Base-by-base conservation (phyloP, 2,113 vertebrate genomes). In the Cyprinodon tularosa region DNA sequence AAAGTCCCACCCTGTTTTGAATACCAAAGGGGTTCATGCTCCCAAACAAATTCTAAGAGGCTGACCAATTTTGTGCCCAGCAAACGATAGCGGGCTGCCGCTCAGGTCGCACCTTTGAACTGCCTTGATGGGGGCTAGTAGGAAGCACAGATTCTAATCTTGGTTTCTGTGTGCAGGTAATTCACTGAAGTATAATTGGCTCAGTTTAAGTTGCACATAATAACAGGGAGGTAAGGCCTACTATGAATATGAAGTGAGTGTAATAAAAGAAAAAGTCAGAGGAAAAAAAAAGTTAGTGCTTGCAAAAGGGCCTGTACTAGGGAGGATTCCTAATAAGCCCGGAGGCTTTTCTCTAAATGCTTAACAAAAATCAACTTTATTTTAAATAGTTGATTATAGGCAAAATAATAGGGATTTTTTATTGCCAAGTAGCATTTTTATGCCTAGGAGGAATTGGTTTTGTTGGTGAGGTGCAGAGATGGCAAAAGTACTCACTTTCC, bases 111-210 rank as follows among this genome's bases (percentile, higher is more conserved):
- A 84, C 73, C 80, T 90, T 85, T 91, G 79, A 92, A 88, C 82
- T 62, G 12, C 59, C 17, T 40, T 45, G 37, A 70, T 3, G 38
- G 68, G 73, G 76, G 79, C 64, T 61, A 66, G 68, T 12, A 72
- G 22, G 73, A 85, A 77, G 74, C 68, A 39, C 15, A 91, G 86
- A 89, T 89, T 74, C 64, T 74, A 83, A 87, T 91, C 85, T 79
- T 60, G 71, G 86, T 91, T 89, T 91, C 87, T 93, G 82, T 67
- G 78, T 84, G 86, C 84, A 83, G 86, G 78, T 95, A 95, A 96
- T 96, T 94, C 94, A 95, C 94, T 94, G 91, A 93, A 93, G 87
- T 93, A 90, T 94, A 95, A 96, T 94, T 96, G 94, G 91, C 93
- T 88, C 93, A 87, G 92, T 91, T 95, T 77, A 91, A 85, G 82